Percentiles rank a stretch among this genome's conserved stretches.
Conservation (phyloP, 53 echinoderm and acorn worm species). For the Echinometra lucunter region DNA sequence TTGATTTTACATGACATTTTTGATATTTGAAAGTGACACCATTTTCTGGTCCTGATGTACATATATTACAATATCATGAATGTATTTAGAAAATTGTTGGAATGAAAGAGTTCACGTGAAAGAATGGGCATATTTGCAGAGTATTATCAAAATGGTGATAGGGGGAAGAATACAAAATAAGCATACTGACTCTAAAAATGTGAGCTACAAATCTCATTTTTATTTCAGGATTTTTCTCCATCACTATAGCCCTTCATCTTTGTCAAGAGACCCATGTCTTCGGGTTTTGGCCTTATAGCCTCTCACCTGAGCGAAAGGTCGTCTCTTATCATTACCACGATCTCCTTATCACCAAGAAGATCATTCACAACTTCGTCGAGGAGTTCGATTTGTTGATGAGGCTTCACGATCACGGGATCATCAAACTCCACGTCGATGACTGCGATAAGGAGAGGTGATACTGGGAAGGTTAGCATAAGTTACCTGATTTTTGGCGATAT, state of each 20-base stretch:
- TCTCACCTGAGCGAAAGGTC: not conserved
- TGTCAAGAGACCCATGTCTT: conserved; percentile 28
- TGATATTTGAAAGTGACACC: too few relatives aligned
- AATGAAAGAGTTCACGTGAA: too few relatives aligned
- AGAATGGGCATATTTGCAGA: too few relatives aligned
- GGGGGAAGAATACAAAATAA: too few relatives aligned
- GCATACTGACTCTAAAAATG: too few relatives aligned
- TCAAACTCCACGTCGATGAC: conserved; percentile 39
- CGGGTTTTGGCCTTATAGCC: conserved; percentile 49
- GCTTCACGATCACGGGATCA: conserved; percentile 47
- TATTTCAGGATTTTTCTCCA: conserved; percentile 43
- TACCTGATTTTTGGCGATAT: not conserved
- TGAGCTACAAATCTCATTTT: too few relatives aligned
- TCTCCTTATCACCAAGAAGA: conserved; percentile 6
- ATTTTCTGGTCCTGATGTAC: too few relatives aligned
- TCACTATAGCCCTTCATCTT: conserved; percentile 26
- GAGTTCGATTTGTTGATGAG: conserved; percentile 18
- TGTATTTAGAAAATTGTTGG: too few relatives aligned
- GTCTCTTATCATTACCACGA: conserved; percentile 59
- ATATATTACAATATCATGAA: too few relatives aligned
- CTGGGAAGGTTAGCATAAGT: not conserved
- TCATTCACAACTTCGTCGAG: conserved; percentile 48
- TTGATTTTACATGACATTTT: too few relatives aligned
- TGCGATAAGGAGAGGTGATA: not conserved
- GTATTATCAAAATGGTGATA: too few relatives aligned